A percentile compares a stretch with the other conserved stretches of the same genome.
These are phyloP conservation scores for Zenarchopterus dispar DNA, from an alignment of 2,797 vertebrate genomes.

Conservation along the genomic window DNA sequence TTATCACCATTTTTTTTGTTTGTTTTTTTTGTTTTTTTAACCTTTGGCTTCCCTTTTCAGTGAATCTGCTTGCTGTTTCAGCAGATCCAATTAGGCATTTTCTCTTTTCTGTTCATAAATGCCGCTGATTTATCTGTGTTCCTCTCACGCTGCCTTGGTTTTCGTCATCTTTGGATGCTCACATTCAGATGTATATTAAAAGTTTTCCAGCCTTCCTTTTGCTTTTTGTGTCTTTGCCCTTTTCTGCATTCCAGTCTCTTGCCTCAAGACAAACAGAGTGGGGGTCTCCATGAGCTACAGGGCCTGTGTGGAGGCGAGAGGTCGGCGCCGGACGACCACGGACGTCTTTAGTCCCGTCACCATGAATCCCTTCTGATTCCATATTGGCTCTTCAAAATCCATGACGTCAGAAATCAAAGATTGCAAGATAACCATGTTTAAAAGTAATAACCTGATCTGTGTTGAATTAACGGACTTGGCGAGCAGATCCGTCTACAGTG, in stretches of 20 bases:
- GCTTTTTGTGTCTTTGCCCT: constrained; percentile 12
- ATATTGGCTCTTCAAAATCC: constrained; percentile 25
- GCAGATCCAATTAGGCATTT: constrained; percentile 17
- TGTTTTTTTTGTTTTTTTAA: neutral
- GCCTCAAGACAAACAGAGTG: constrained; percentile 52
- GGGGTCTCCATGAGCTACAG: constrained; percentile 28
- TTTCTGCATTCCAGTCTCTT: constrained; percentile 69
- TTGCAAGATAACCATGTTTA: constrained; percentile 27
- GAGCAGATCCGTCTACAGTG: constrained; percentile 46
- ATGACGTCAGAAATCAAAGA: constrained; percentile 41
- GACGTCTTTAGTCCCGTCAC: constrained; percentile 31
- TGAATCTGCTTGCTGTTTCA: constrained; percentile 25
- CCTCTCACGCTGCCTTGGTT: constrained; percentile 50
- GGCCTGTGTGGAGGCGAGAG: constrained; percentile 22
- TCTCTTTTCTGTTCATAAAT: constrained; percentile 30
- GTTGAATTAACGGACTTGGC: constrained; percentile 47
- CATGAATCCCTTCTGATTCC: constrained; percentile 33
- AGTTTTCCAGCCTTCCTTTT: constrained; percentile 22
- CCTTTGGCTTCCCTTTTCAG: constrained; percentile 3
- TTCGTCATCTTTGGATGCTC: constrained; percentile 23
- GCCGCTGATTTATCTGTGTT: constrained; percentile 31
- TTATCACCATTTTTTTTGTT: constrained; percentile 11
- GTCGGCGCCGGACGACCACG: neutral
- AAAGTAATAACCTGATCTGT: constrained; percentile 44
- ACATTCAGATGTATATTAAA: constrained; percentile 2